Base-by-base conservation (phyloP, 1,140 invertebrate species). In the Steinernema khuongi region DNA sequence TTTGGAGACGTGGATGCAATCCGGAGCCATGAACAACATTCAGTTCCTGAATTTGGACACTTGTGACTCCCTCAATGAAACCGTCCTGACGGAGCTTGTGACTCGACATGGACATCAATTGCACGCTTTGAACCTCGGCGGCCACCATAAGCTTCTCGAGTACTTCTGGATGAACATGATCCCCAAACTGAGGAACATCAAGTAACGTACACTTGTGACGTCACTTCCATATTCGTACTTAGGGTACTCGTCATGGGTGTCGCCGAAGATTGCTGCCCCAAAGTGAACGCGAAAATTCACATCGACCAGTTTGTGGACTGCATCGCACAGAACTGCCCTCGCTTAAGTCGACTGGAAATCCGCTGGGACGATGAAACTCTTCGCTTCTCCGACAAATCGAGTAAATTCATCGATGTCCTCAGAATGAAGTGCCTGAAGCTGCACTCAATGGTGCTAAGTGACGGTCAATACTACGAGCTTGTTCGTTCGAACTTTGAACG, bases 401-500 rank as follows among this genome's bases (percentile, higher is more conserved):
- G 79, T 70, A 85, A 86, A 76, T 85, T 86, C 69, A 79, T 87
- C 67, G 81, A 85, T 68, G 79, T 80, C 78, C 84, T 80, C 74
- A 87, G 88, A 73, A 83, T 88, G 77, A 83, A 86, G 73, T 89
- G 88, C 79, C 85, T 86, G 4, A 84, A 85, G 74, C 79, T 89
- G 7, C 86, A 87, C 75, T 89, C 88, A 1, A 83, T 89, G 19
- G 88, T 85, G 88, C 89, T 85, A 83, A 97, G 94, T 85, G 97
- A 99, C 86, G 97, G 97, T 1, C 92, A 96, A 71, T 99, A 99
- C 86, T 99, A 97, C 84, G 97, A 99, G 88, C 92, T 97, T 77
- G 95, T 98, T 17, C 97, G 97, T 86, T 96, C 96, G 0, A 99
- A 99, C 86, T 99, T 99, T 85, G 96, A 99, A 86, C 89, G 97